phyloP scores from a whole-genome alignment of 2,797 vertebrate genomes.

The Xerus rutilus region DNA sequence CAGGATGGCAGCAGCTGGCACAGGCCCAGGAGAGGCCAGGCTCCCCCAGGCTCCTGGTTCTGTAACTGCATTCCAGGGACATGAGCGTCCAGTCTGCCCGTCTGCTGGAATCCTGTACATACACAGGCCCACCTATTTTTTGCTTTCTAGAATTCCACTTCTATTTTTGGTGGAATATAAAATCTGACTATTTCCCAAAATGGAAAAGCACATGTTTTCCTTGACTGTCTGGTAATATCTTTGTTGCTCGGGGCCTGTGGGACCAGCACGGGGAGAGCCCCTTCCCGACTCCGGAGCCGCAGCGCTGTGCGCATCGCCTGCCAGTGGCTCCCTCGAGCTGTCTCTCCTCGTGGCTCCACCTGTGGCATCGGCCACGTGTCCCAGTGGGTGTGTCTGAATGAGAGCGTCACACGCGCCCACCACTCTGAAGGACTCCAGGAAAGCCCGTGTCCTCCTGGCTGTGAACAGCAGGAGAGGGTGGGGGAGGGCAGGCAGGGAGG shows the following conservation, averaged over 20 bases:
- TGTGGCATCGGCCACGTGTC: not conserved
- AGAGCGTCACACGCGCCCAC: not conserved
- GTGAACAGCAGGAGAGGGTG: rapidly evolving
- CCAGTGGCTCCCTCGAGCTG: not conserved
- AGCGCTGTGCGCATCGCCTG: not conserved
- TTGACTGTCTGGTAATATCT: not conserved
- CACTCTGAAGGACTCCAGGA: not conserved
- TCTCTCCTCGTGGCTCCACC: rapidly evolving
- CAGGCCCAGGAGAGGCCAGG: slow-evolving; percentile 4
- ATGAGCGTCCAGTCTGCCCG: not conserved
- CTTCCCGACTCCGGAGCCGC: not conserved
- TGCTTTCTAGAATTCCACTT: slow-evolving; percentile 80
- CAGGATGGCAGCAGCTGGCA: rapidly evolving
- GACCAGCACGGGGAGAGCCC: not conserved
- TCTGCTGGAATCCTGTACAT: not conserved
- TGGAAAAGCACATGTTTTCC: slow-evolving; percentile 64
- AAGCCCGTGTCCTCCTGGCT: not conserved
- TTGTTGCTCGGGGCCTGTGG: not conserved
- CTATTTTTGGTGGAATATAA: slow-evolving; percentile 79
- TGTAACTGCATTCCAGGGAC: slow-evolving; percentile 63
- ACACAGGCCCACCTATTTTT: slow-evolving; percentile 66
- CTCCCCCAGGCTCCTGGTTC: not conserved
- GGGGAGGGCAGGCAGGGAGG: rapidly evolving
- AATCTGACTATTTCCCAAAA: slow-evolving; percentile 75
- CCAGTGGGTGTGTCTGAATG: not conserved